phyloP scores from a whole-genome alignment of 2,797 vertebrate species.

The Acanthornis magna region DNA sequence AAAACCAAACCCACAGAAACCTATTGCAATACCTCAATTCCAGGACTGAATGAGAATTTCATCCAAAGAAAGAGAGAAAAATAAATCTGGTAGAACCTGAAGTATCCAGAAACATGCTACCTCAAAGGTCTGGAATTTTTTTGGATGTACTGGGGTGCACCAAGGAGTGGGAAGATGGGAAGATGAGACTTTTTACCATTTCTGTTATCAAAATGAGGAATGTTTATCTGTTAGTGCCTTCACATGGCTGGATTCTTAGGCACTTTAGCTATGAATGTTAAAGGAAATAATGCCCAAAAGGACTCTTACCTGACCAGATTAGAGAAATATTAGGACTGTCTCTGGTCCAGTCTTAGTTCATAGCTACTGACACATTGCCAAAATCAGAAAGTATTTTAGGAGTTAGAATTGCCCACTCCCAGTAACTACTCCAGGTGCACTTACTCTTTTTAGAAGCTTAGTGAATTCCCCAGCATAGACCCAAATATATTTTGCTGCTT shows the following conservation, averaged over 20 bases:
- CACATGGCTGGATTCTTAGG: not conserved
- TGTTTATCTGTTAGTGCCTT: not conserved
- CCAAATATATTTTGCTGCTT: slow-evolving; percentile 11
- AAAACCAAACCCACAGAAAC: slow-evolving; percentile 38
- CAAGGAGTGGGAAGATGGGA: not conserved
- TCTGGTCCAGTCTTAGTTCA: not conserved
- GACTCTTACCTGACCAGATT: not conserved
- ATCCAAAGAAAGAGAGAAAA: slow-evolving; percentile 16
- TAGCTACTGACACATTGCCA: not conserved
- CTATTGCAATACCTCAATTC: slow-evolving; percentile 8
- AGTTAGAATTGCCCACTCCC: not conserved
- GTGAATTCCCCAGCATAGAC: not conserved
- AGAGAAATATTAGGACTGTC: not conserved
- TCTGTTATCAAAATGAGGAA: not conserved
- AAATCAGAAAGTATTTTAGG: not conserved
- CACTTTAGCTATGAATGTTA: not conserved
- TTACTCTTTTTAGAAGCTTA: not conserved
- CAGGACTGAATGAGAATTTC: slow-evolving; percentile 29
- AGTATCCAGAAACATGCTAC: not conserved
- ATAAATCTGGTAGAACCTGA: not conserved
- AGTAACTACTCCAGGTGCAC: not conserved
- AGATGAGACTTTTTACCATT: slow-evolving; percentile 41
- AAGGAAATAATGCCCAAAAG: not conserved
- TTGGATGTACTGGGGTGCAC: not conserved
- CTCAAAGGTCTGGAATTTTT: slow-evolving; percentile 15